These are phyloP conservation scores for Pachypsylla venusta DNA, from an alignment of 1,140 invertebrate species.

Conservation along the genomic window DNA sequence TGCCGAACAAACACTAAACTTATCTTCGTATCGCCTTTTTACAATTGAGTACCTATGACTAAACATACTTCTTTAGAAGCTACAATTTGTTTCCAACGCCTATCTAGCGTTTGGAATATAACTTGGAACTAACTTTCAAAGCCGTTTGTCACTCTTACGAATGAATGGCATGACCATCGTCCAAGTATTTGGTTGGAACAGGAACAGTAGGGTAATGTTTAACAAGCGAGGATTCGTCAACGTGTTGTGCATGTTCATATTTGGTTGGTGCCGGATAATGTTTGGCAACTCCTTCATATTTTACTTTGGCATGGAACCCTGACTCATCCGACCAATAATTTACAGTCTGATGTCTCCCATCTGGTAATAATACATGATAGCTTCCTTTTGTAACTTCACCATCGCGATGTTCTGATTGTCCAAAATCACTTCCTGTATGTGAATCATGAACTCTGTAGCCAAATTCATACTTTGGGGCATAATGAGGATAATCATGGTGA, in stretches of 20 bases:
- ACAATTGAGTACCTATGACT: too few relatives aligned
- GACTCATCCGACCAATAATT: constrained; percentile 55
- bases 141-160: too few relatives aligned
- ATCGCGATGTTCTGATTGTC: constrained; percentile 47
- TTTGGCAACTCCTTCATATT: constrained; percentile 35
- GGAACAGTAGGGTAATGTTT: too few relatives aligned
- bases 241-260: not conserved
- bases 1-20: too few relatives aligned
- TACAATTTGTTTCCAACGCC: not conserved
- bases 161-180: not conserved
- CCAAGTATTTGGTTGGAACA: too few relatives aligned
- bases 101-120: too few relatives aligned
- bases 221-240: too few relatives aligned
- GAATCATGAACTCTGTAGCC: constrained; percentile 54
- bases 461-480: constrained; percentile 56
- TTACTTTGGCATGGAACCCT: constrained; percentile 60
- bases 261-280: constrained; percentile 6
- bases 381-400: constrained; percentile 49
- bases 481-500: constrained; percentile 28
- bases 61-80: constrained; percentile 8
- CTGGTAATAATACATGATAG: constrained; percentile 61
- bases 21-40: too few relatives aligned
- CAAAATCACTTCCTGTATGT: constrained; percentile 51
- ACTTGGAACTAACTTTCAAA: too few relatives aligned
- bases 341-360: constrained; percentile 58